Conservation (phyloP, 2,797 vertebrate genomes). For the Chloroceryle inda region DNA sequence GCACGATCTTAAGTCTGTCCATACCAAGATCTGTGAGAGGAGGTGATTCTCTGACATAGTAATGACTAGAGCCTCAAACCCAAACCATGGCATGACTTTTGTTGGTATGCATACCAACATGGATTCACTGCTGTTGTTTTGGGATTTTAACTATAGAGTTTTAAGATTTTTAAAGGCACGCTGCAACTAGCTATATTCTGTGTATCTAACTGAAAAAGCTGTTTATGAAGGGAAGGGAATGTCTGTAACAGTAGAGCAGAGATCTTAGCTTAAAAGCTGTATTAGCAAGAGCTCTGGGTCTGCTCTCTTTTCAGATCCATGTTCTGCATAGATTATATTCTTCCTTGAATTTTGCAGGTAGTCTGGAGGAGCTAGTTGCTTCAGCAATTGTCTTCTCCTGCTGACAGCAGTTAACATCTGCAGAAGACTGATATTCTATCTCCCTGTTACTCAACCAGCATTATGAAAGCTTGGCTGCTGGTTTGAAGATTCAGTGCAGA, state of each 20-base stretch:
- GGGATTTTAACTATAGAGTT: not conserved
- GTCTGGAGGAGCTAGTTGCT: not conserved
- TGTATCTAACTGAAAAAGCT: not conserved
- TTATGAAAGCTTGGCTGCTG: not conserved
- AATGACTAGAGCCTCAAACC: not conserved
- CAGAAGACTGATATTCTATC: not conserved
- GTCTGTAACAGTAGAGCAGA: not conserved
- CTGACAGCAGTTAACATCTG: not conserved
- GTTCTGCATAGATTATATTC: not conserved
- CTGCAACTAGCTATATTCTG: not conserved
- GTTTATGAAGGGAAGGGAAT: not conserved
- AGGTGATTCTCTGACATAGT: not conserved
- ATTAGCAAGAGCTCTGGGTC: not conserved
- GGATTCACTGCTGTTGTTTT: not conserved
- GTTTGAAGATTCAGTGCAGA: not conserved
- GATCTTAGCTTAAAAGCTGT: not conserved
- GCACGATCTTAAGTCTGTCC: not conserved
- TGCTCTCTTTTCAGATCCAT: not conserved
- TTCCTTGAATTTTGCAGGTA: not conserved
- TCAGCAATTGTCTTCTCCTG: not conserved
- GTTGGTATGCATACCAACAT: fast-evolving
- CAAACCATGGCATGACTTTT: not conserved
- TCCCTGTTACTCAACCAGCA: fast-evolving
- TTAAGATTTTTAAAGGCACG: not conserved
- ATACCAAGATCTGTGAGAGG: not conserved